Evolutionary conservation across 2,888 invertebrate species (phyloP).

Genomic region (Drosophila leonis): DNA sequence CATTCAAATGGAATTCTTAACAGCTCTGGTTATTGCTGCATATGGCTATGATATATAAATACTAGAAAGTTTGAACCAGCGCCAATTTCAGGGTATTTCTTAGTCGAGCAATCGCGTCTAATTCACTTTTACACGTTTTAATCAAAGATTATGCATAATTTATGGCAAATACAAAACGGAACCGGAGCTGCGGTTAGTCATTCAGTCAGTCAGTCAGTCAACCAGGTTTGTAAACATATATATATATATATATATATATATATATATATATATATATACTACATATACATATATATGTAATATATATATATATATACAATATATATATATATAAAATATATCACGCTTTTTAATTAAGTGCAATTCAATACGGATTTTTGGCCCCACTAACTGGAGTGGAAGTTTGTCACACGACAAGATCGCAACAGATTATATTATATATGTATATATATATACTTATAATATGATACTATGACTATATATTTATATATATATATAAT

Average conservation of each 20-base stretch:
- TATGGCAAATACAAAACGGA: slow-evolving; percentile 43
- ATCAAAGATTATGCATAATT: slow-evolving; percentile 40
- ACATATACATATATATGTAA: neutral
- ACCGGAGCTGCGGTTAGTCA: slow-evolving; percentile 28
- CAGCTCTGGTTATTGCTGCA: too few species aligned
- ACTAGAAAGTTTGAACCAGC: neutral
- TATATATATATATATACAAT: neutral
- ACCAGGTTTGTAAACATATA: slow-evolving; percentile 20
- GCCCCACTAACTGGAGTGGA: slow-evolving; percentile 34
- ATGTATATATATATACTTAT: neutral
- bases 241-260: neutral
- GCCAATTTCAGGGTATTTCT: neutral
- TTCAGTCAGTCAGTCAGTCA: neutral
- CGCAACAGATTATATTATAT: neutral
- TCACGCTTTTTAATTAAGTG: slow-evolving; percentile 8
- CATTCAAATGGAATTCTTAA: too few species aligned
- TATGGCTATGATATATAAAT: too few species aligned
- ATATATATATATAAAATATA: neutral
- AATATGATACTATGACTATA: neutral
- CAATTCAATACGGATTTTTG: slow-evolving; percentile 7
- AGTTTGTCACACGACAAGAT: slow-evolving; percentile 11
- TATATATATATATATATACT: neutral
- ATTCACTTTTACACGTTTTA: slow-evolving; percentile 1
- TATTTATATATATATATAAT: neutral
- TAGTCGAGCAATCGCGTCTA: neutral